Evolutionary conservation across 1,140 invertebrate species (phyloP).

Genomic region (Eriosoma lanigerum): DNA sequence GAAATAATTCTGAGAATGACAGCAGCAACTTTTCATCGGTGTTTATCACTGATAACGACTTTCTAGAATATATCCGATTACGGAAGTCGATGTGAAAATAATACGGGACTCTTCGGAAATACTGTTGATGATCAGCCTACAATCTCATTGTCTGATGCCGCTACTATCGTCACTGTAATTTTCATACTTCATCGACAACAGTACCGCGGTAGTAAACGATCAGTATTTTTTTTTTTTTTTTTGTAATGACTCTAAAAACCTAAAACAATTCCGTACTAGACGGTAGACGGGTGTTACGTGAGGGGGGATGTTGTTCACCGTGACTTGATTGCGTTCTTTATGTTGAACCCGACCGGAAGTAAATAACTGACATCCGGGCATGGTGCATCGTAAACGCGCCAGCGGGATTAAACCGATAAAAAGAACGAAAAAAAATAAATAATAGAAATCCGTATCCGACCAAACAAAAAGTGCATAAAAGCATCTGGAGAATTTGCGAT

Average conservation of each 20-base stretch:
- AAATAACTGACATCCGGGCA: slow-evolving; percentile 45
- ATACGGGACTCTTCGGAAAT: neutral
- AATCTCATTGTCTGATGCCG: slow-evolving; percentile 1
- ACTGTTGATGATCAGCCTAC: slow-evolving; percentile 20
- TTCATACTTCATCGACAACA: neutral
- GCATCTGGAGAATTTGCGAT: slow-evolving; percentile 12
- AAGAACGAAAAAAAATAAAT: neutral
- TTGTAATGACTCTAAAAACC: slow-evolving; percentile 17
- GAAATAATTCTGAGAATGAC: slow-evolving; percentile 32
- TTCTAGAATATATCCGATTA: slow-evolving; percentile 40
- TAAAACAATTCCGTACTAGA: slow-evolving; percentile 10
- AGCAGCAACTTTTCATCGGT: slow-evolving; percentile 43
- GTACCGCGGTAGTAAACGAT: neutral
- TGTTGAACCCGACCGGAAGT: slow-evolving; percentile 48
- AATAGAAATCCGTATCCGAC: slow-evolving; percentile 34
- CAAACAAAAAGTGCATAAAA: slow-evolving; percentile 17
- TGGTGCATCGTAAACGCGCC: slow-evolving; percentile 22
- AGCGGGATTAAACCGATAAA: slow-evolving; percentile 21
- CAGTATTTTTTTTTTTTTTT: slow-evolving; percentile 40
- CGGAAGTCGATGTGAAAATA: slow-evolving; percentile 21
- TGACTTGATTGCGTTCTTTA: slow-evolving; percentile 50
- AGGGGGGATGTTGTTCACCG: slow-evolving; percentile 4
- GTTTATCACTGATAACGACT: slow-evolving; percentile 39
- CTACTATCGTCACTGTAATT: neutral
- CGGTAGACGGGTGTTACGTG: no score